These are phyloP conservation scores for Alcis repandata DNA, from an alignment of 2,888 invertebrate species.

Conservation along the genomic window DNA sequence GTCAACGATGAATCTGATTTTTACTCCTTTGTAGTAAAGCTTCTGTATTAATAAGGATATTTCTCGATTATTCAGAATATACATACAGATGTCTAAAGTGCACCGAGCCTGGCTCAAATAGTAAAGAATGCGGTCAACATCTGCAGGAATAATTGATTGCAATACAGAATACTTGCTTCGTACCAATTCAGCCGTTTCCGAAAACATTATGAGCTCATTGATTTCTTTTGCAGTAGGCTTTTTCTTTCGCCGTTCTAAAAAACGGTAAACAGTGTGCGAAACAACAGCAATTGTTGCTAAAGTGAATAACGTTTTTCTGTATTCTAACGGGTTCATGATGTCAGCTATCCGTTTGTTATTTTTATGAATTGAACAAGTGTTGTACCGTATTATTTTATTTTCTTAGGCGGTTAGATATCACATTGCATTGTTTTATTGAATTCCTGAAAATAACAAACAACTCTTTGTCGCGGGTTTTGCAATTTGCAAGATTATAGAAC, in stretches of 20 bases:
- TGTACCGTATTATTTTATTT: neutral
- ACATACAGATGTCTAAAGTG: constrained; percentile 90
- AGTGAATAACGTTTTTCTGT: constrained; percentile 50
- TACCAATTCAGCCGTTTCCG: constrained; percentile 54
- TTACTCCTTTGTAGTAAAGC: constrained; percentile 66
- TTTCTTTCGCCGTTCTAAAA: constrained; percentile 52
- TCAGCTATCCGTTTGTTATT: constrained; percentile 3
- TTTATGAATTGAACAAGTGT: neutral
- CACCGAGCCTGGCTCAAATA: constrained; percentile 67
- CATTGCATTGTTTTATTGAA: constrained; percentile 10
- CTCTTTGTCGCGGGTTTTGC: too few relatives aligned
- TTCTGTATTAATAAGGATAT: constrained; percentile 72
- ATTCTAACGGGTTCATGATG: constrained; percentile 39
- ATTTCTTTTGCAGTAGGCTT: constrained; percentile 53
- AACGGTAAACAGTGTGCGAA: constrained; percentile 62
- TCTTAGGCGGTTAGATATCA: neutral
- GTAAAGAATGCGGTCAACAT: constrained; percentile 62
- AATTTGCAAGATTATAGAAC: too few relatives aligned
- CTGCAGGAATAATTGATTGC: constrained; percentile 63
- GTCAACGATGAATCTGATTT: constrained; percentile 89
- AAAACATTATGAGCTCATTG: constrained; percentile 74
- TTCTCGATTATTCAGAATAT: constrained; percentile 87
- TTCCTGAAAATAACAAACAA: too few relatives aligned
- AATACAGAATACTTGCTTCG: constrained; percentile 68
- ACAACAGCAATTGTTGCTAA: constrained; percentile 60